Evolutionary conservation across 2,113 vertebrate species (phyloP).

Genomic region (Pandion haliaetus): DNA sequence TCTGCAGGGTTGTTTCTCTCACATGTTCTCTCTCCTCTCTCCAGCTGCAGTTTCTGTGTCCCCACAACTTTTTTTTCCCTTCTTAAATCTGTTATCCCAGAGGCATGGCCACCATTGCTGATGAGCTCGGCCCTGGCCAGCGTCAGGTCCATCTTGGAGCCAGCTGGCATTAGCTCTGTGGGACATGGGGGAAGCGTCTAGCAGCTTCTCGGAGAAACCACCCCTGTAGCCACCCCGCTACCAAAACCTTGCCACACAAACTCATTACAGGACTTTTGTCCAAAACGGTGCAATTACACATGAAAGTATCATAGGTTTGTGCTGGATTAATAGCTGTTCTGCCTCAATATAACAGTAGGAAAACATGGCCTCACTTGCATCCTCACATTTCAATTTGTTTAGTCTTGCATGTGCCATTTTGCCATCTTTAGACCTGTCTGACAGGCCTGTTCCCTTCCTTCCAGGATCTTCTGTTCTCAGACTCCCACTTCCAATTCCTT

Average conservation of each 20-base stretch:
- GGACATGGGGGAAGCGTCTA: too few species aligned
- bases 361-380: background rate
- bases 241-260: too few species aligned
- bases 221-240: too few species aligned
- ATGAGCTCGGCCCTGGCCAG: too few species aligned
- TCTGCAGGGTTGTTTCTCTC: too few species aligned
- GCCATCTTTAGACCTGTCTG: background rate
- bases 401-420: background rate
- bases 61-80: too few species aligned
- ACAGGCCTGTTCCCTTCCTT: background rate
- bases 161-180: too few species aligned
- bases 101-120: too few species aligned
- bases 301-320: background rate
- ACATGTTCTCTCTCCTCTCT: too few species aligned
- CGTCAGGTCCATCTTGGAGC: rapidly evolving
- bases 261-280: background rate
- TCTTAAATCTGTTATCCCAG: too few species aligned
- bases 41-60: too few species aligned
- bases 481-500: background rate
- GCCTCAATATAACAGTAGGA: background rate
- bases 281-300: background rate
- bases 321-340: background rate
- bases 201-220: too few species aligned
- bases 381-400: background rate
- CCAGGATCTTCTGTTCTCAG: background rate